phyloP scores from a whole-genome alignment of 2,113 vertebrate species.

The Sinocyclocheilus maitianheensis region DNA sequence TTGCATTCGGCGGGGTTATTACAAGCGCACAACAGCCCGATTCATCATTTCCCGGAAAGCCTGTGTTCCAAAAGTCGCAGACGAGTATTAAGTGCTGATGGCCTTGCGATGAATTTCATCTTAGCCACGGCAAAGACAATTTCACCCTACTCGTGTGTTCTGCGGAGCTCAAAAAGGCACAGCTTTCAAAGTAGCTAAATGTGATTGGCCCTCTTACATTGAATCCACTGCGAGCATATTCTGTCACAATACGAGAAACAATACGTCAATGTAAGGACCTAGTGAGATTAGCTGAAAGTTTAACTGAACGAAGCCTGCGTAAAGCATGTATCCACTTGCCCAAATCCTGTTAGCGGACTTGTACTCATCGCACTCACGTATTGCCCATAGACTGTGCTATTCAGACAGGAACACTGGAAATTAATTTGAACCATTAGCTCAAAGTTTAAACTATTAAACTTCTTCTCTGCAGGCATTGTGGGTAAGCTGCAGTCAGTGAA shows the following conservation, averaged over 20 bases:
- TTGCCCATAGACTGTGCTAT: slow-evolving; percentile 43
- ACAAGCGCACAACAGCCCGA: slow-evolving; percentile 77
- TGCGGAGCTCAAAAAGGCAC: slow-evolving; percentile 78
- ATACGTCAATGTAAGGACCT: slow-evolving; percentile 46
- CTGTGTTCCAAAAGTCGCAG: slow-evolving; percentile 78
- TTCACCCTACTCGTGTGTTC: slow-evolving; percentile 77
- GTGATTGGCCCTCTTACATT: slow-evolving; percentile 71
- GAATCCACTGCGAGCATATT: slow-evolving; percentile 68
- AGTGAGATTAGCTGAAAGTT: slow-evolving; percentile 48
- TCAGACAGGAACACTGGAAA: slow-evolving; percentile 56
- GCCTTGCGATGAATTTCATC: slow-evolving; percentile 80
- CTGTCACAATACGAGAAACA: slow-evolving; percentile 60
- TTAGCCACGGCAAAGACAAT: slow-evolving; percentile 81
- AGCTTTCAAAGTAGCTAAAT: slow-evolving; percentile 78
- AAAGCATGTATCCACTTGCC: slow-evolving; percentile 34
- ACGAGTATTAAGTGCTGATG: slow-evolving; percentile 82
- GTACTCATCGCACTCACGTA: slow-evolving; percentile 36
- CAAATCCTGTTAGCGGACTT: slow-evolving; percentile 57
- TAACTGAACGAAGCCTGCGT: slow-evolving; percentile 27
- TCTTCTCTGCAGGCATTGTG: slow-evolving; percentile 51
- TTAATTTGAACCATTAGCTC: slow-evolving; percentile 55
- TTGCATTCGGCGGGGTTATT: slow-evolving; percentile 80
- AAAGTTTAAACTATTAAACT: slow-evolving; percentile 56
- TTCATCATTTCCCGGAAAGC: slow-evolving; percentile 82
- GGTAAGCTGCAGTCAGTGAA: slow-evolving; percentile 46